Evolutionary conservation across 2,797 vertebrate species (phyloP).

Genomic region (Pyrocephalus nanus): DNA sequence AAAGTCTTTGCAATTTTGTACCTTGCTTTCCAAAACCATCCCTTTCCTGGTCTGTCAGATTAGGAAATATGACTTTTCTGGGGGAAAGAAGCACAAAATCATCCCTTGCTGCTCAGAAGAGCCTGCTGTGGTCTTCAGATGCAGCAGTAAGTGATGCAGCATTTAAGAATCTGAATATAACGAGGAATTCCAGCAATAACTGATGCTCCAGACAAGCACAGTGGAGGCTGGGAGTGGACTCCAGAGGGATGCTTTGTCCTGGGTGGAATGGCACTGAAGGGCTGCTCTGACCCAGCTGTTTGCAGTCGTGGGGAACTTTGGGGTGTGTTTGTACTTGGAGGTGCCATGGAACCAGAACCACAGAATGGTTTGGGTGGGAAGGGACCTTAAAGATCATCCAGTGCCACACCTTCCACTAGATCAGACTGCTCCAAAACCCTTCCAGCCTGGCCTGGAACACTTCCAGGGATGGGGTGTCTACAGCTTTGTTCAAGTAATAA

Average conservation of each 20-base stretch:
- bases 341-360: not conserved
- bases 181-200: not conserved
- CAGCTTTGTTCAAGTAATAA: not conserved
- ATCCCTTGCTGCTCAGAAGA: not conserved
- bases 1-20: not conserved
- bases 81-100: conserved; percentile 2
- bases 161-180: not conserved
- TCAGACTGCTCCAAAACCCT: not conserved
- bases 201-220: not conserved
- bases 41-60: not conserved
- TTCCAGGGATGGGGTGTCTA: not conserved
- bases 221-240: not conserved
- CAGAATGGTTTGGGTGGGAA: not conserved
- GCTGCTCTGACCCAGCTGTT: not conserved
- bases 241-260: not conserved
- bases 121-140: not conserved
- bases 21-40: not conserved
- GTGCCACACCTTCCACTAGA: not conserved
- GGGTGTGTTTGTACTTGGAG: not conserved
- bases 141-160: not conserved
- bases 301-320: not conserved
- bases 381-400: not conserved
- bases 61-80: not conserved
- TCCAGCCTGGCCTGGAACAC: not conserved
- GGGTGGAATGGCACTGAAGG: not conserved